A percentile compares a stretch with the other conserved stretches of the same genome.
phyloP scores from a whole-genome alignment of 2,888 invertebrate genomes.

The Caenorhabditis afra region DNA sequence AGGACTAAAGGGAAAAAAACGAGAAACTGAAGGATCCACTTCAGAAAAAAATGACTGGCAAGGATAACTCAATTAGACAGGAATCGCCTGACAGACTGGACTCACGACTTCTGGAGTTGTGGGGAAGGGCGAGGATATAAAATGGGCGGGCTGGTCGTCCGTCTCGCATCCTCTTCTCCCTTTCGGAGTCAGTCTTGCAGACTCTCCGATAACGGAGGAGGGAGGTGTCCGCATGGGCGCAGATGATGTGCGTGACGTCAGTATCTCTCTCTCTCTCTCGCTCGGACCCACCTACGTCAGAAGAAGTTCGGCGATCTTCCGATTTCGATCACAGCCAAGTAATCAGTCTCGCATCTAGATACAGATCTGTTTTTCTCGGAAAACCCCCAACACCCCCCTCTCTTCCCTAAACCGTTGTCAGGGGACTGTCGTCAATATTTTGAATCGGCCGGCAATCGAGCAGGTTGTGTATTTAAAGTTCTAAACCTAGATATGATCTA shows the following conservation, averaged over 20 bases:
- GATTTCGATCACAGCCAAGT: conserved; percentile 15
- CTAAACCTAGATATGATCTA: not conserved
- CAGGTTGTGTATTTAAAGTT: too few relatives aligned
- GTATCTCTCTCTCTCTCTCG: too few relatives aligned
- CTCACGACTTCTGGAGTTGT: not conserved
- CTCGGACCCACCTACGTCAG: conserved; percentile 25
- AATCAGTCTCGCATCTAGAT: conserved; percentile 23
- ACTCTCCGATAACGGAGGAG: not conserved
- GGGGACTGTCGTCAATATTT: too few relatives aligned
- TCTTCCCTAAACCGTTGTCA: too few relatives aligned
- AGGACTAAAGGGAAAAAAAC: conserved; percentile 3
- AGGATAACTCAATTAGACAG: conserved; percentile 7
- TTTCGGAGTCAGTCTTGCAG: not conserved
- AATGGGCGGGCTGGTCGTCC: not conserved
- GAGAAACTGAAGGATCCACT: conserved; percentile 14
- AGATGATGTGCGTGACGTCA: conserved; percentile 18
- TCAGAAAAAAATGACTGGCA: conserved; percentile 11
- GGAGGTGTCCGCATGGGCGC: not conserved
- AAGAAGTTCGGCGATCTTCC: conserved; percentile 51
- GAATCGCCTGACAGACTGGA: not conserved
- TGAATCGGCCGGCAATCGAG: too few relatives aligned
- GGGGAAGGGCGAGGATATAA: not conserved
- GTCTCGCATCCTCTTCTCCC: too few relatives aligned
- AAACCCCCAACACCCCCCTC: not conserved
- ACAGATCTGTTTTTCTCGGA: not conserved